phyloP scores from a whole-genome alignment of 30 jellyfish, hydroid and myxozoan genomes.

The Haliclystus octoradiatus region DNA sequence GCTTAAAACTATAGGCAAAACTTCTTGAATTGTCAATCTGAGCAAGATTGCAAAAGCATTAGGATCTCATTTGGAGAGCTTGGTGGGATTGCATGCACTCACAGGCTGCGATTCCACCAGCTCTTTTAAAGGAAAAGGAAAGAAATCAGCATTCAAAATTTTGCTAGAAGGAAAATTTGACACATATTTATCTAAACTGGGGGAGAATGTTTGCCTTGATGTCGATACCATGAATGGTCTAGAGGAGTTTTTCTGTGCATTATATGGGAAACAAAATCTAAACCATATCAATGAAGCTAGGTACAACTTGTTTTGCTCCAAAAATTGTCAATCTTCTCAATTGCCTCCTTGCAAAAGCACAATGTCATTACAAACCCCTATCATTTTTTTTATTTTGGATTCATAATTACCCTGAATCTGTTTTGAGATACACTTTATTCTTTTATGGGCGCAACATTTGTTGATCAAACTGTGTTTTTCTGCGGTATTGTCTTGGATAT shows the following conservation, averaged over 20 bases:
- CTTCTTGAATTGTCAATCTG: not conserved
- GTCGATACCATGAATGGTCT: not conserved
- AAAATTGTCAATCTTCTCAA: not conserved
- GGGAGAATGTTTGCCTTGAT: too few relatives aligned
- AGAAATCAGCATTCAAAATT: not conserved
- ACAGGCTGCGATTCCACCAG: not conserved
- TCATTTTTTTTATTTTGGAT: too few relatives aligned
- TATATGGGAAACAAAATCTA: not conserved
- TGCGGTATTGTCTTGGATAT: too few relatives aligned
- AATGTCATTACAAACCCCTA: not conserved
- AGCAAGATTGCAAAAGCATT: not conserved
- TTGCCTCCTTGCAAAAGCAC: not conserved
- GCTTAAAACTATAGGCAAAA: too few relatives aligned
- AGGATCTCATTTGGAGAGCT: not conserved
- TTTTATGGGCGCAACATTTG: too few relatives aligned
- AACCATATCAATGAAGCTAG: not conserved
- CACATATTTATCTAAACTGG: not conserved
- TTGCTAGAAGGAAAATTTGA: not conserved
- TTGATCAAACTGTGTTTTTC: too few relatives aligned
- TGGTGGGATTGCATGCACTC: not conserved
- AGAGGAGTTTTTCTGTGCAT: not conserved
- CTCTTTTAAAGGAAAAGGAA: not conserved
- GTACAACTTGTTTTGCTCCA: not conserved
- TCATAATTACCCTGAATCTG: too few relatives aligned
- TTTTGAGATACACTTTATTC: too few relatives aligned